phyloP scores from a whole-genome alignment of 2,797 vertebrate species.

The Hydrophis major region DNA sequence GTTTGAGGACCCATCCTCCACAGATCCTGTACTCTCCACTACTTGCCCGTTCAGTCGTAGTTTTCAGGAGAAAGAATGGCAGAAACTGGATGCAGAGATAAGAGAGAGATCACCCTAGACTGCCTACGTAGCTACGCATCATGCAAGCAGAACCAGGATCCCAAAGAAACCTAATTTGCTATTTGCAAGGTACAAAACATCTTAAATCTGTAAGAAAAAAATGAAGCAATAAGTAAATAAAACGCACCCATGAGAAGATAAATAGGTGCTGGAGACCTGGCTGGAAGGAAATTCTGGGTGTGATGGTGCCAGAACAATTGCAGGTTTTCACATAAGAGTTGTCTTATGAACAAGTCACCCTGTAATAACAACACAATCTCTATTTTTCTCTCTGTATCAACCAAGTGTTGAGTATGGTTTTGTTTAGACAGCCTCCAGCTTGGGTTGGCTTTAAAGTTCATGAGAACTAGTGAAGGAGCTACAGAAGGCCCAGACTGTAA shows the following conservation, averaged over 20 bases:
- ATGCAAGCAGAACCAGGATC: neutral
- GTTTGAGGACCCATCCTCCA: neutral
- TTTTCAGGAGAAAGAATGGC: neutral
- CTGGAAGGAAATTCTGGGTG: neutral
- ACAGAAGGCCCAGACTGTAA: neutral
- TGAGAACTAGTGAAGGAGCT: neutral
- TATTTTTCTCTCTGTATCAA: neutral
- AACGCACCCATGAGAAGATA: neutral
- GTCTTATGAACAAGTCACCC: neutral
- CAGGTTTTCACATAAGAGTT: neutral
- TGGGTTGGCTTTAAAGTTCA: neutral
- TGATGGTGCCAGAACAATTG: neutral
- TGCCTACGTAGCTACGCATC: neutral
- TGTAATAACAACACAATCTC: neutral
- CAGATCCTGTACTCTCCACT: neutral
- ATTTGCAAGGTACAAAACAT: neutral
- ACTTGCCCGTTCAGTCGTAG: neutral
- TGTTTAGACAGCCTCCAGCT: neutral
- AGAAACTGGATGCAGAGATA: neutral
- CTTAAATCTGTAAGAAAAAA: neutral
- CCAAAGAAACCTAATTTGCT: neutral
- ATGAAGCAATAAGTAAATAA: neutral
- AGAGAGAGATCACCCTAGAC: neutral
- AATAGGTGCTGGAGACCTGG: neutral
- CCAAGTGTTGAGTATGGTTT: neutral